Percentiles rank a stretch among this genome's conserved stretches.
phyloP scores from a whole-genome alignment of 2,113 vertebrate genomes.

The Ptilorrhoa leucosticta region DNA sequence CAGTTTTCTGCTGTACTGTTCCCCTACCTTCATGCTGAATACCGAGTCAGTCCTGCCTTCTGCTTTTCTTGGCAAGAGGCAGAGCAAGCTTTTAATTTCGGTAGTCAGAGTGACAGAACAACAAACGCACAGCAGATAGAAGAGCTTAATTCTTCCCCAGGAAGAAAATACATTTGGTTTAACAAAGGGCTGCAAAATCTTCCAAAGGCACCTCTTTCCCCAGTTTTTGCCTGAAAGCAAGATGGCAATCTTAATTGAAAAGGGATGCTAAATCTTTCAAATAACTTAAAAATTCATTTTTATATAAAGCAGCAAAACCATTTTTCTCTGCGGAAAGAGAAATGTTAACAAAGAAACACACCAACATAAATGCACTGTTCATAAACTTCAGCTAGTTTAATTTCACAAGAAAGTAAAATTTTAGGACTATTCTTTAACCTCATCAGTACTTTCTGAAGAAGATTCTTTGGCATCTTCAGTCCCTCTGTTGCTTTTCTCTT shows the following conservation, averaged over 20 bases:
- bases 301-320: slow-evolving; percentile 81
- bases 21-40: slow-evolving; percentile 12
- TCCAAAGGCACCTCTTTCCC: slow-evolving; percentile 44
- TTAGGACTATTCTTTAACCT: slow-evolving; percentile 64
- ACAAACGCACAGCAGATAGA: slow-evolving; percentile 45
- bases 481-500: slow-evolving; percentile 66
- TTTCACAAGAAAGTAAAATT: slow-evolving; percentile 69
- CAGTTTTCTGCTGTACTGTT: slow-evolving; percentile 11
- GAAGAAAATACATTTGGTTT: slow-evolving; percentile 57
- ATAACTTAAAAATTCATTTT: slow-evolving; percentile 80
- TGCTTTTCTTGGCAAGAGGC: slow-evolving; percentile 41
- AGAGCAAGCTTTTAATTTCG: slow-evolving; percentile 36
- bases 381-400: slow-evolving; percentile 63
- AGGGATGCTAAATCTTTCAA: slow-evolving; percentile 73
- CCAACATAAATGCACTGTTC: slow-evolving; percentile 64
- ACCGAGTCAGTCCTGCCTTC: slow-evolving; percentile 4
- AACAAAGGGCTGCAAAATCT: slow-evolving; percentile 31
- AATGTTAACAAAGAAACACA: slow-evolving; percentile 71
- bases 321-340: slow-evolving; percentile 75
- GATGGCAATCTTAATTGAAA: slow-evolving; percentile 78
- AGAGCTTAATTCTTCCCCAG: slow-evolving; percentile 58
- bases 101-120: slow-evolving; percentile 50
- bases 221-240: slow-evolving; percentile 65
- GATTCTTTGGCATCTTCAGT: slow-evolving; percentile 80
- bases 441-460: slow-evolving; percentile 66